Percentiles rank a stretch among this genome's conserved stretches.
phyloP scores from a whole-genome alignment of 1,140 invertebrate species.

The Diuraphis noxia region DNA sequence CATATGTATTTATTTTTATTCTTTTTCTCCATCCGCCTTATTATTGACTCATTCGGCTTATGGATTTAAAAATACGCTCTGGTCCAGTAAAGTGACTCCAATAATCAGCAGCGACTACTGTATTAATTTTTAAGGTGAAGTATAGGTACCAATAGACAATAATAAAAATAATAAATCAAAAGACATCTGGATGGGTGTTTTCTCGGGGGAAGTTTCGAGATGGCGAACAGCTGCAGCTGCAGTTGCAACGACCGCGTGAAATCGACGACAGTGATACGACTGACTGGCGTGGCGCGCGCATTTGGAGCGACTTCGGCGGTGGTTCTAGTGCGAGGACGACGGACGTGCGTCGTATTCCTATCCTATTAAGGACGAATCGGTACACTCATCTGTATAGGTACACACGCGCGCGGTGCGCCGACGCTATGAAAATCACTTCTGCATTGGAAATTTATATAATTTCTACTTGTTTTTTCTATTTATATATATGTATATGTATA shows the following conservation, averaged over 20 bases:
- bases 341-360: constrained; percentile 16
- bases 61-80: too few species aligned
- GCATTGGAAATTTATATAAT: constrained; percentile 41
- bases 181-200: too few species aligned
- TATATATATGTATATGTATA: background rate
- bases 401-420: background rate
- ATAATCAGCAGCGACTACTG: too few species aligned
- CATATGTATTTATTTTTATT: too few species aligned
- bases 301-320: background rate
- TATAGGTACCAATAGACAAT: background rate
- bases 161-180: too few species aligned
- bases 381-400: background rate
- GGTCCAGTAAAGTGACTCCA: too few species aligned
- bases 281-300: background rate
- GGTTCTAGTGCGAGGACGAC: background rate
- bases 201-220: background rate
- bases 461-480: background rate
- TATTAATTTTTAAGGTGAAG: background rate
- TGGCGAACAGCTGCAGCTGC: background rate
- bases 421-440: constrained; percentile 19
- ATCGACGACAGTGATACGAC: background rate
- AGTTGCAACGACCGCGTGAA: background rate
- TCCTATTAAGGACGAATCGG: constrained; percentile 40
- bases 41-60: too few species aligned
- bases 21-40: too few species aligned